Conservation (phyloP, 2,888 invertebrate genomes). For the Parnassius orleans region DNA sequence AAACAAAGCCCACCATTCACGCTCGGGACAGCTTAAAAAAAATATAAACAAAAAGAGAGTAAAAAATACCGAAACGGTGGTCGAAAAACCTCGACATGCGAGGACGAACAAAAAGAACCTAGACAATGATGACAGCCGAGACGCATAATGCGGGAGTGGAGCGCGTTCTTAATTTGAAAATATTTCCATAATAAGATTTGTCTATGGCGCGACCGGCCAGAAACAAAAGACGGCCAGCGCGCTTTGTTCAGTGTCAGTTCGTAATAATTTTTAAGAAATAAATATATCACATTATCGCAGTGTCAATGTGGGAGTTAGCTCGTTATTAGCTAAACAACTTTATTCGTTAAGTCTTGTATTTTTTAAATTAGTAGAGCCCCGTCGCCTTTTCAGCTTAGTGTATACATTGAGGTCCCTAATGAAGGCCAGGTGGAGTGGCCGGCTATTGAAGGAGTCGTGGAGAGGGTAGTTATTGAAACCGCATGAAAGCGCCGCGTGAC, state of each 20-base stretch:
- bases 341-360: slow-evolving; percentile 70
- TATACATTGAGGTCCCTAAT: slow-evolving; percentile 73
- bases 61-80: slow-evolving; percentile 78
- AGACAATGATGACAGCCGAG: slow-evolving; percentile 79
- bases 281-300: slow-evolving; percentile 46
- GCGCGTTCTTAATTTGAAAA: slow-evolving; percentile 79
- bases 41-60: slow-evolving; percentile 59
- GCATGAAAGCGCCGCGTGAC: slow-evolving; percentile 75
- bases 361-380: slow-evolving; percentile 63
- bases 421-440: slow-evolving; percentile 77
- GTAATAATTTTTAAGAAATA: slow-evolving; percentile 69
- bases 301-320: slow-evolving; percentile 32
- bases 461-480: slow-evolving; percentile 79
- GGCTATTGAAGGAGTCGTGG: slow-evolving; percentile 74
- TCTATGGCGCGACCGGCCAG: slow-evolving; percentile 71
- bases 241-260: slow-evolving; percentile 71
- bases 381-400: slow-evolving; percentile 61
- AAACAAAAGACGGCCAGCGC: slow-evolving; percentile 66
- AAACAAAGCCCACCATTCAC: slow-evolving; percentile 78
- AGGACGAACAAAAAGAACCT: slow-evolving; percentile 75
- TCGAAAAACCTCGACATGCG: slow-evolving; percentile 79
- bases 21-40: slow-evolving; percentile 64
- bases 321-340: slow-evolving; percentile 73
- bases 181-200: slow-evolving; percentile 81
- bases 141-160: slow-evolving; percentile 78